phyloP scores from a whole-genome alignment of 2,113 vertebrate genomes.

The Callorhinus ursinus region DNA sequence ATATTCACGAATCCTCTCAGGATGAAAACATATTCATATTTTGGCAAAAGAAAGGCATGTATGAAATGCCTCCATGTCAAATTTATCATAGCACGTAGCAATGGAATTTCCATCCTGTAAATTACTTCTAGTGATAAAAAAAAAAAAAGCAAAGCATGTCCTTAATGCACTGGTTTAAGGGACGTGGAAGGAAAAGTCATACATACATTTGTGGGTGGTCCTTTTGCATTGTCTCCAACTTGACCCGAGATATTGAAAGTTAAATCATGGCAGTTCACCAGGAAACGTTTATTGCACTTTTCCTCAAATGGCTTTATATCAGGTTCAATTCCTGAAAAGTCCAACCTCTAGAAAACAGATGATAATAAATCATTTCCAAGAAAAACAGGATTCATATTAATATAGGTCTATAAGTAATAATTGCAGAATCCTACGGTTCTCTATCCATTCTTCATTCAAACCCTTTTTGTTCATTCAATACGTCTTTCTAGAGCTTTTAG shows the following conservation, averaged over 20 bases:
- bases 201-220: constrained; percentile 92
- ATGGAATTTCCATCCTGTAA: neutral
- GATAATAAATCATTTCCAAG: constrained; percentile 56
- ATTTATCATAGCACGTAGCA: neutral
- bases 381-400: constrained; percentile 1
- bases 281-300: constrained; percentile 91
- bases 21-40: neutral
- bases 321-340: constrained; percentile 97
- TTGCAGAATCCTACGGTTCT: neutral
- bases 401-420: neutral
- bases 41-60: neutral
- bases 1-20: neutral
- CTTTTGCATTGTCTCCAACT: constrained; percentile 89
- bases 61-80: constrained; percentile 37
- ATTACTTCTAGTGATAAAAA: neutral
- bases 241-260: constrained; percentile 94
- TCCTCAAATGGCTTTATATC: constrained; percentile 98
- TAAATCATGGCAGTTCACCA: constrained; percentile 95
- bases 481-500: neutral
- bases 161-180: neutral
- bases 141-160: neutral
- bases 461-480: neutral
- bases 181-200: constrained; percentile 46
- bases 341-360: constrained; percentile 90
- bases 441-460: constrained; percentile 17